phyloP scores from a whole-genome alignment of 2,888 invertebrate species.

The Hypomecis atomaria region DNA sequence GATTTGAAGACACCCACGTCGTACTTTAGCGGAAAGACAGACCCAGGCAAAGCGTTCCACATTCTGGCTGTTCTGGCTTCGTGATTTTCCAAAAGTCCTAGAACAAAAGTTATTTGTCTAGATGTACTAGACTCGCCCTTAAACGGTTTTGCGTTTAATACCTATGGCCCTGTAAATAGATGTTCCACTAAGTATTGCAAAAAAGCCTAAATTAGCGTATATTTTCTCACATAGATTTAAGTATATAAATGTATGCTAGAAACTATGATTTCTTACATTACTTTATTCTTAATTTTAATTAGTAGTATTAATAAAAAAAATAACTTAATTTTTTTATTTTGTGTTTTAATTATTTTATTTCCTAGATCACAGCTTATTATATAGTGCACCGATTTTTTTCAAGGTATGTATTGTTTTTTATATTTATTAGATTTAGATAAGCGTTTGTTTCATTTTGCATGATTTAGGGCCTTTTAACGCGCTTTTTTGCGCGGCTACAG shows the following conservation, averaged over 20 bases:
- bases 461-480: background rate
- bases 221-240: background rate
- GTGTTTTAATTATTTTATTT: conserved; percentile 42
- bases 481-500: no score
- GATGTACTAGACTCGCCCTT: no score
- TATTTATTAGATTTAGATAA: conserved; percentile 19
- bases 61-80: no score
- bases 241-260: conserved; percentile 10
- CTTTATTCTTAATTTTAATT: conserved; percentile 16
- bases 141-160: no score
- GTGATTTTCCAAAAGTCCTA: no score
- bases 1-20: no score
- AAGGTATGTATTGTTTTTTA: conserved; percentile 47
- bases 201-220: background rate
- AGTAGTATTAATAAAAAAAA: conserved; percentile 24
- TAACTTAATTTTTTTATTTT: conserved; percentile 48
- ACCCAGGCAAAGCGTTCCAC: no score
- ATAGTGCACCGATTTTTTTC: conserved; percentile 30
- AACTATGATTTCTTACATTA: conserved; percentile 19
- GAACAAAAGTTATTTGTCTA: no score
- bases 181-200: no score
- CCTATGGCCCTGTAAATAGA: no score
- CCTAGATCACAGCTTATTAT: conserved; percentile 42
- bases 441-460: conserved; percentile 10
- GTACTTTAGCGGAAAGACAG: no score